A percentile compares a stretch with the other conserved stretches of the same genome.
Conservation (phyloP, 92 coral and sea anemone species). For the Porites lobata region DNA sequence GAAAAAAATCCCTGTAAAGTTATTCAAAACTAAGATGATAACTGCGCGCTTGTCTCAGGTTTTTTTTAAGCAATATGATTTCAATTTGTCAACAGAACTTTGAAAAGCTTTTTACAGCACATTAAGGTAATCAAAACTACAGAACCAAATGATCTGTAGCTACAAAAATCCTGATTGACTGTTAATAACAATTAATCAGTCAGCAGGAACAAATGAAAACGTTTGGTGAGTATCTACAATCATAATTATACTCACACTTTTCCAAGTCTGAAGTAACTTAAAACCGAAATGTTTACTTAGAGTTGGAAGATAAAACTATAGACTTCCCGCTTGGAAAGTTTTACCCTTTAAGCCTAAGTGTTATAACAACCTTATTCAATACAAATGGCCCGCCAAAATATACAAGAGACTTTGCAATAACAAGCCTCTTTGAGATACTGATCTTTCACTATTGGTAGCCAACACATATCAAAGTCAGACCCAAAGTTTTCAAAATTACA, state of each 20-base stretch:
- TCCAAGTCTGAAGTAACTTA: neutral
- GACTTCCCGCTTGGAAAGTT: constrained; percentile 6
- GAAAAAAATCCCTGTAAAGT: neutral
- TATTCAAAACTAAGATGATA: neutral
- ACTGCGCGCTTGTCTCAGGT: neutral
- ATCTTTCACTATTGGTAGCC: no score
- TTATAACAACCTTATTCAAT: neutral
- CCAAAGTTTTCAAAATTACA: no score
- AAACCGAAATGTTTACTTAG: neutral
- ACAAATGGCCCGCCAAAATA: neutral
- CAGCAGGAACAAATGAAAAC: neutral
- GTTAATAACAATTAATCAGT: neutral
- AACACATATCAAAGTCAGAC: no score
- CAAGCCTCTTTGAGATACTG: no score
- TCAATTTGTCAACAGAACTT: neutral
- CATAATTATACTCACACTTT: neutral
- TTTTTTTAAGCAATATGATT: neutral
- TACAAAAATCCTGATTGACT: neutral
- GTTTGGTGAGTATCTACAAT: neutral
- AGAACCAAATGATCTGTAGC: neutral
- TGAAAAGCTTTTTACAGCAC: neutral
- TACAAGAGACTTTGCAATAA: no score
- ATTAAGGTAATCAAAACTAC: no score
- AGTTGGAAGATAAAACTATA: neutral
- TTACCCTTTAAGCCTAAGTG: constrained; percentile 2